Base-by-base conservation (phyloP, 2,797 vertebrate genomes). In the Tenualosa ilisha region DNA sequence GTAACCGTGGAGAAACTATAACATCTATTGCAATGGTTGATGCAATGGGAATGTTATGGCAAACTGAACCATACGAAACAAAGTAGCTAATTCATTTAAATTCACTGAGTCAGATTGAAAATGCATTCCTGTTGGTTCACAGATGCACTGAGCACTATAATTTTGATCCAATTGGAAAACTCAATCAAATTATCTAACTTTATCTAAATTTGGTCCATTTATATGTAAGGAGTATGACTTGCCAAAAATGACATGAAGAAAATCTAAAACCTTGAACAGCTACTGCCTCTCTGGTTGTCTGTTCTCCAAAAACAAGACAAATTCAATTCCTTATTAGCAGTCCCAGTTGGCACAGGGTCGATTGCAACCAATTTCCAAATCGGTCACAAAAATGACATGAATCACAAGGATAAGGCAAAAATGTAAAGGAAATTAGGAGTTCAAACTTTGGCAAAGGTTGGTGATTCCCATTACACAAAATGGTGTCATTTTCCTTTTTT, bases 381-480 rank as follows among this genome's bases (percentile, higher is more conserved):
- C 56, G 63, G 63, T 31, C 50, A 49, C 83, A 40, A 22, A 54
- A 46, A 56, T 22, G n/a, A 82, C 22, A 43, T 79, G 72, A 46
- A 15, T 79, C 89, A 0, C 92, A 92, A 90, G 90, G 91, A 88
- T 88, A 89, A 92, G 91, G 92, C 92, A 91, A 92, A 93, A 90
- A 59, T n/a, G 3, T 46, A 90, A 91, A 89, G 85, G 82, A 89
- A 93, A 88, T 85, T 49, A 88, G 81, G 87, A 92, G 89, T 92
- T 93, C 92, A 95, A 95, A 95, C 93, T 95, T 95, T 96, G 95
- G 95, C 95, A 94, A 93, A 92, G 92, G 91, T 90, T 91, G 91
- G 93, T 86, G 88, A 87, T 88, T 84, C 86, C 88, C 89, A 84
- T 86, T 89, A 90, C 83, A 86, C 87, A 85, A 65, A 83, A 79